Base-by-base conservation (phyloP, 2,113 vertebrate genomes). In the Thalassarche chlororhynchos region DNA sequence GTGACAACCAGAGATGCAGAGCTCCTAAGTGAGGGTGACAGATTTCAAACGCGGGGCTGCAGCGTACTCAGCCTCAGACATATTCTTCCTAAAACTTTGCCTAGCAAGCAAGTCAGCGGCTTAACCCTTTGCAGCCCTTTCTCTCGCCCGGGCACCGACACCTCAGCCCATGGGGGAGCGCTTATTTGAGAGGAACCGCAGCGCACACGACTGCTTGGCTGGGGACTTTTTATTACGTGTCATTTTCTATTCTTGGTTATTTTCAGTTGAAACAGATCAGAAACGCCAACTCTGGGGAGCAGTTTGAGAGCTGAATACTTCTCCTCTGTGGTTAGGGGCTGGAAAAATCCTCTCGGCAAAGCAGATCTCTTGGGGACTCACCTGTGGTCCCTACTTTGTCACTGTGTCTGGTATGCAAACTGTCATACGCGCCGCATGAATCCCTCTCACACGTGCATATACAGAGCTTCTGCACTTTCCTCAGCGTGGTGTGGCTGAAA, bases 61-160 rank as follows among this genome's bases (percentile, higher is more conserved):
- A 4, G 84, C 88, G 78, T 93, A 87, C 93, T 91, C 75, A 72
- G 93, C 69, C 71, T 10, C 29, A 95, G 94, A 84, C 94, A 25
- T 52, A 42, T 15, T 87, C 89, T 71, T 70, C 84, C 92, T 97
- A 87, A 64, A 95, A 97, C 89, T 97, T 95, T 82, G 89, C 86
- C 72, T 97, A 57, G 68, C 90, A 25, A 28, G 94, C 94, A 88
- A 98, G 95, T 92, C 94, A 70, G 78, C 54, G 61, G 61, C 38
- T 98, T 98, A 98, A 98, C 98, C 94, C 98, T 98, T 94, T 96
- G 85, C 44, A 92, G 79, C 68, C 97, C 75, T 61, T 64, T 44
- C 64, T 54, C 26, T 66, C 20, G 1, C 40, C 36, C 5, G 25
- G 38, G 18, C 8, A 51, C 75, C 3, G 12, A 62, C 68, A 57